Evolutionary conservation across 2,888 invertebrate species (phyloP).

Genomic region (Augiades crinisus): DNA sequence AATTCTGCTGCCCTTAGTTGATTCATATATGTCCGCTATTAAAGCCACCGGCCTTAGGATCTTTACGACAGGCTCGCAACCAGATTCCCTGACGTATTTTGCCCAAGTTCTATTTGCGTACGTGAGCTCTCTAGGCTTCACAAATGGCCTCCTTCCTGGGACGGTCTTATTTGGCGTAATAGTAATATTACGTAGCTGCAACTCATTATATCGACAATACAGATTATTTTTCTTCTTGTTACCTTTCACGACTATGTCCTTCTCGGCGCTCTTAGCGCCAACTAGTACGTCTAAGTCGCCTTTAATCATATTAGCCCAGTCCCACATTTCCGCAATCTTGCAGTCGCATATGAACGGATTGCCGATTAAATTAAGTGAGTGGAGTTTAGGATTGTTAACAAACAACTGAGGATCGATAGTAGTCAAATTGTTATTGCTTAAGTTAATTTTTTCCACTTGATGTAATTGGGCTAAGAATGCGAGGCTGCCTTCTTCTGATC

Average conservation of each 20-base stretch:
- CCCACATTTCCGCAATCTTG: constrained; percentile 86
- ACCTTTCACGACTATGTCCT: constrained; percentile 83
- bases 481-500: constrained; percentile 70
- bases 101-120: constrained; percentile 86
- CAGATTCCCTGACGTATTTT: constrained; percentile 85
- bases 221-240: constrained; percentile 84
- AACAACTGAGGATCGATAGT: constrained; percentile 81
- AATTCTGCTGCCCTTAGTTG: constrained; percentile 35
- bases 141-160: constrained; percentile 78
- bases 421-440: constrained; percentile 83
- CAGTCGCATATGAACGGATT: constrained; percentile 88
- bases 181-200: constrained; percentile 74
- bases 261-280: constrained; percentile 83
- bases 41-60: constrained; percentile 69
- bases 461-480: constrained; percentile 79
- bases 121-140: constrained; percentile 81
- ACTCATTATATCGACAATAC: constrained; percentile 83
- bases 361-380: constrained; percentile 83
- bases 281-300: constrained; percentile 84
- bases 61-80: constrained; percentile 80
- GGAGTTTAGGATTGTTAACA: constrained; percentile 78
- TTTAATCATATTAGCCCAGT: constrained; percentile 85
- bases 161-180: constrained; percentile 72
- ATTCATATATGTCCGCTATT: constrained; percentile 47
- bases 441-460: constrained; percentile 81